Evolutionary conservation across 2,113 vertebrate genomes (phyloP).

Genomic region (Myrmecobius fasciatus): DNA sequence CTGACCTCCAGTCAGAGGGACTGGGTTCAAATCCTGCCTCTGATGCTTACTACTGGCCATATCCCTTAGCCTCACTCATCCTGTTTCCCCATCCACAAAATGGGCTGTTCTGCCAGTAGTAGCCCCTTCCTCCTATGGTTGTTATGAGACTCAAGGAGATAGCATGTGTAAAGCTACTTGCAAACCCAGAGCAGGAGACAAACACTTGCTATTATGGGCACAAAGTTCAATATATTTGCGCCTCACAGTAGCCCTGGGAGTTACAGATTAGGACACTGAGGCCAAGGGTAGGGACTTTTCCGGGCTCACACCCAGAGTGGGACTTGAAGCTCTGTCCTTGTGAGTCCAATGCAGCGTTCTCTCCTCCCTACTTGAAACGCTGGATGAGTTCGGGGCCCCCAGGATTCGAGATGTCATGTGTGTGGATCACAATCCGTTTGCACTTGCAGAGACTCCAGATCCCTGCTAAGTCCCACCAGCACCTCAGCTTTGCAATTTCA

Average conservation of each 20-base stretch:
- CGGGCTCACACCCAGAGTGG: background rate
- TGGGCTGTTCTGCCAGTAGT: background rate
- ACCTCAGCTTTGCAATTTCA: background rate
- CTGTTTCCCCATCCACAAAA: background rate
- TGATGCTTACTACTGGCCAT: no score
- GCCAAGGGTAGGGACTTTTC: background rate
- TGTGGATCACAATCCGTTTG: background rate
- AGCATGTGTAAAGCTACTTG: background rate
- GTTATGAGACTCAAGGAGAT: background rate
- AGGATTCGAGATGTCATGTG: background rate
- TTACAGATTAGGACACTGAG: background rate
- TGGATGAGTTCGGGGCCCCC: background rate
- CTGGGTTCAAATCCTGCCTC: background rate
- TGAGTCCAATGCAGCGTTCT: background rate
- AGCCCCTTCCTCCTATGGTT: background rate
- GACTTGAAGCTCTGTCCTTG: background rate
- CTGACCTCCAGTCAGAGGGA: background rate
- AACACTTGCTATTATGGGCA: background rate
- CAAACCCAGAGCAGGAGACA: background rate
- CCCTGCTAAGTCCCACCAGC: background rate
- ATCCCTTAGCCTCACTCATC: background rate
- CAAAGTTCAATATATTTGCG: background rate
- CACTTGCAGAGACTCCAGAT: background rate
- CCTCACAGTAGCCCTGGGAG: background rate
- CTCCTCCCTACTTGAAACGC: no score